Conservation (phyloP, 2,888 invertebrate species). For the Plebejus argus region DNA sequence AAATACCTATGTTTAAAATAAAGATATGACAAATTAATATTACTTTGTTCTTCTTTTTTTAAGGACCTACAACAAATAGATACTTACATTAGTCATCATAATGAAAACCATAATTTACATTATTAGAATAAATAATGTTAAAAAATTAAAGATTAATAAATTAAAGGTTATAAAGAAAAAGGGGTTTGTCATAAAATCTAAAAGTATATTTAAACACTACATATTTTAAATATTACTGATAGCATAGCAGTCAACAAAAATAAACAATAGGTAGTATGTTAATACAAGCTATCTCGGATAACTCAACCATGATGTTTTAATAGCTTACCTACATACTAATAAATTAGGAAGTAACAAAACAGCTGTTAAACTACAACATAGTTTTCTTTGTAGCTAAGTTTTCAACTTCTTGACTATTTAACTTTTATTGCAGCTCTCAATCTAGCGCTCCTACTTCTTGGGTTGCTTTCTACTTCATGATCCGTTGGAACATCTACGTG, state of each 20-base stretch:
- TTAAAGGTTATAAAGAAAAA: neutral
- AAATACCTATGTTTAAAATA: constrained; percentile 8
- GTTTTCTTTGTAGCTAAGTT: neutral
- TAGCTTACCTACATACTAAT: neutral
- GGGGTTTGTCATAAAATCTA: no score
- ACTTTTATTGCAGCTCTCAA: constrained; percentile 91
- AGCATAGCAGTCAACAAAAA: neutral
- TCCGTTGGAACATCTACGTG: constrained; percentile 88
- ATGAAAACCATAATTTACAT: no score
- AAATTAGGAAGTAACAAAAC: neutral
- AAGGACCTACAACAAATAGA: neutral
- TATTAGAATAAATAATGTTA: neutral
- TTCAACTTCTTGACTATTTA: constrained; percentile 55
- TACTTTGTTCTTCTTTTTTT: neutral
- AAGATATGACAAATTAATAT: neutral
- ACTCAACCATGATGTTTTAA: neutral
- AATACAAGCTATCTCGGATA: neutral
- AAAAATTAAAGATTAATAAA: no score
- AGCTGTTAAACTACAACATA: neutral
- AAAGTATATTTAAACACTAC: constrained; percentile 1
- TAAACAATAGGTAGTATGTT: neutral
- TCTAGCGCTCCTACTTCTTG: constrained; percentile 93
- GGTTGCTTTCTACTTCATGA: constrained; percentile 89
- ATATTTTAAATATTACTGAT: neutral
- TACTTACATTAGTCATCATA: no score